A percentile compares a stretch with the other conserved stretches of the same genome.
These are phyloP conservation scores for Lycocorax pyrrhopterus DNA, from an alignment of 2,113 vertebrate genomes.

Conservation along the genomic window DNA sequence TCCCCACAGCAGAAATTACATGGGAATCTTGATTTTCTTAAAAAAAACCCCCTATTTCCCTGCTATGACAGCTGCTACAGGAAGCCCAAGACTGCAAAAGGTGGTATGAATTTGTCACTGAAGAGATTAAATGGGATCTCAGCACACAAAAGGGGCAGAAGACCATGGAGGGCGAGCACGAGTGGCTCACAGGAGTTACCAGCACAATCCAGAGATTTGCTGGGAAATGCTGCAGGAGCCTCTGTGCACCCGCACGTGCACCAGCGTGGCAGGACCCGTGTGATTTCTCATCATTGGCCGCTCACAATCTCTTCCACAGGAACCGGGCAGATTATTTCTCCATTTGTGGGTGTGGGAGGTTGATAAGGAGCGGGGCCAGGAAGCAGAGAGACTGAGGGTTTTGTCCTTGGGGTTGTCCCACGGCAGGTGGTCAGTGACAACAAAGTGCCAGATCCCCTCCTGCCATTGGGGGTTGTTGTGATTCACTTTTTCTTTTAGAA, in stretches of 20 bases:
- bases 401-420: not conserved
- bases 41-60: fast-evolving
- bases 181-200: fast-evolving
- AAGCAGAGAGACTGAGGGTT: not conserved
- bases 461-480: fast-evolving
- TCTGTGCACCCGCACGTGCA: fast-evolving
- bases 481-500: not conserved
- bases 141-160: not conserved
- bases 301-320: not conserved
- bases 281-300: not conserved
- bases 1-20: not conserved
- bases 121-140: not conserved
- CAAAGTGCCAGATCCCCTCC: not conserved
- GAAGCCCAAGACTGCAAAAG: not conserved
- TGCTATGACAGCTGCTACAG: not conserved
- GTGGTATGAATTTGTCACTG: not conserved
- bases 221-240: not conserved
- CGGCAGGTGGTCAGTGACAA: not conserved
- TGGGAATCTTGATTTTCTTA: not conserved
- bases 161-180: fast-evolving
- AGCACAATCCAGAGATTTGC: not conserved
- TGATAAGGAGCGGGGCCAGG: constrained; percentile 15
- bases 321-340: not conserved
- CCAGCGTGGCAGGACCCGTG: not conserved
- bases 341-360: not conserved